Conservation (phyloP, 92 coral and sea anemone genomes). For the Heliopora coerulea region DNA sequence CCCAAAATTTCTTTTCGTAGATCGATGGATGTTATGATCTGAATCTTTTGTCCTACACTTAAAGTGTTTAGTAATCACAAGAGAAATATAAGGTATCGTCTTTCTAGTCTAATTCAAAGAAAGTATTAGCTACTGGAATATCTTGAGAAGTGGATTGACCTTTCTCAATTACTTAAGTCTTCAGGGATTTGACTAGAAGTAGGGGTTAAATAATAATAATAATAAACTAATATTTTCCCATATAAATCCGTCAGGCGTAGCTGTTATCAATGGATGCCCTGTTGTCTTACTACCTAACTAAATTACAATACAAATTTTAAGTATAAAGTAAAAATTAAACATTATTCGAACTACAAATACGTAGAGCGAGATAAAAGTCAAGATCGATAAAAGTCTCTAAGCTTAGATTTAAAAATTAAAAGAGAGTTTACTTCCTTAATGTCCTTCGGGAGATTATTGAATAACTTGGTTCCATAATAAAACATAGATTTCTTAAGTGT, state of each 20-base stretch:
- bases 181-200: too few species aligned
- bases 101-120: too few species aligned
- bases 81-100: neutral
- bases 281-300: neutral
- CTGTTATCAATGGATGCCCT: too few species aligned
- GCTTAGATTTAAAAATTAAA: neutral
- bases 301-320: neutral
- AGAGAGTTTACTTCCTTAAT: neutral
- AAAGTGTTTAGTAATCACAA: neutral
- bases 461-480: too few species aligned
- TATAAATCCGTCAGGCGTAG: too few species aligned
- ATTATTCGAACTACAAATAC: neutral
- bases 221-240: too few species aligned
- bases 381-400: neutral
- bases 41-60: constrained; percentile 34
- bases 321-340: neutral
- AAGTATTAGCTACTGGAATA: too few species aligned
- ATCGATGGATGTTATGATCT: constrained; percentile 38
- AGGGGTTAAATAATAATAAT: too few species aligned
- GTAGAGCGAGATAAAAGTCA: neutral
- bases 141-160: too few species aligned
- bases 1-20: constrained; percentile 9
- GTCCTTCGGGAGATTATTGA: too few species aligned
- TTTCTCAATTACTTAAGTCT: too few species aligned
- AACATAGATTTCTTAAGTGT: neutral